phyloP scores from a whole-genome alignment of 2,888 invertebrate species.

The Thecophora atra region DNA sequence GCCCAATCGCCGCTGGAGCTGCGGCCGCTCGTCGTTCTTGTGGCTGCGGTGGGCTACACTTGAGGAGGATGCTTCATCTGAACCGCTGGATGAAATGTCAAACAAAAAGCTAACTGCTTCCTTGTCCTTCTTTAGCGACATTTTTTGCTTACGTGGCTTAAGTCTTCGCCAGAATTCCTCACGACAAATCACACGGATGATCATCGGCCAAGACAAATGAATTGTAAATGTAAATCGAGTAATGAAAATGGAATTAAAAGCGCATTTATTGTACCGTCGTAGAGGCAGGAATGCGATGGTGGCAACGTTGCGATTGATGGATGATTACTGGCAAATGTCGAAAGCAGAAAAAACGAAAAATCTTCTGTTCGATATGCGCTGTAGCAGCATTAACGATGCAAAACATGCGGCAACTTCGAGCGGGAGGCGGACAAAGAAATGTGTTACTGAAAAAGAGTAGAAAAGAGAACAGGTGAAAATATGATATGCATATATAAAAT shows the following conservation, averaged over 20 bases:
- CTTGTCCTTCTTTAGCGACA: background rate
- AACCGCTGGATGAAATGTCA: background rate
- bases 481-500: no score
- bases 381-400: constrained; percentile 23
- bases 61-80: background rate
- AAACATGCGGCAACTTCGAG: constrained; percentile 12
- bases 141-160: background rate
- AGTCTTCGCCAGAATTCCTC: constrained; percentile 12
- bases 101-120: background rate
- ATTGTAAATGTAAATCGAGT: constrained; percentile 25
- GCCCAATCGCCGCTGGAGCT: background rate
- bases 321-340: constrained; percentile 15
- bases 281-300: constrained; percentile 22
- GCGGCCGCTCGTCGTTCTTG: background rate
- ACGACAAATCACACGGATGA: constrained; percentile 16
- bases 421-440: constrained; percentile 6
- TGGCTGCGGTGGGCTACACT: background rate
- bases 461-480: background rate
- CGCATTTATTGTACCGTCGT: constrained; percentile 25
- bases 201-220: constrained; percentile 26
- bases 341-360: background rate
- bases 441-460: background rate
- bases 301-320: constrained; percentile 27
- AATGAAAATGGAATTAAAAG: constrained; percentile 32
- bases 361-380: background rate